Conservation (phyloP, 2,113 vertebrate species). For the Platichthys flesus region DNA sequence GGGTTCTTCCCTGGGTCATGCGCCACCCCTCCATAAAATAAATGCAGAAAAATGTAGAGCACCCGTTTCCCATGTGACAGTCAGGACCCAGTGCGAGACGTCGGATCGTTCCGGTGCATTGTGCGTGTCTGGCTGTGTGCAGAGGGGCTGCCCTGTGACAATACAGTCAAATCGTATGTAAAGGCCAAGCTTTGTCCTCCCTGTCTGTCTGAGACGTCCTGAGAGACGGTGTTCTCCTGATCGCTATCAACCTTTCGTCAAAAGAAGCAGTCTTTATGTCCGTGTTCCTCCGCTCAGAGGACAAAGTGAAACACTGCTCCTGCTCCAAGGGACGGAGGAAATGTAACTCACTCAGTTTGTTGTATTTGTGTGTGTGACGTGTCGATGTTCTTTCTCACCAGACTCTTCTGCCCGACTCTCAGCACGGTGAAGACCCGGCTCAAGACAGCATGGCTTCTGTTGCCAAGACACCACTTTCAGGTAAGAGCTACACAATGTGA, state of each 20-base stretch:
- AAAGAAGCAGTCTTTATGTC: slow-evolving; percentile 7
- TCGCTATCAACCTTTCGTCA: slow-evolving; percentile 58
- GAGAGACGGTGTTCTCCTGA: slow-evolving; percentile 49
- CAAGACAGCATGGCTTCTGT: slow-evolving; percentile 74
- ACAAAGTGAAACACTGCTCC: too few relatives aligned
- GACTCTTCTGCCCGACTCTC: slow-evolving; percentile 67
- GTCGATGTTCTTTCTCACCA: slow-evolving; percentile 47
- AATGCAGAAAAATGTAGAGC: slow-evolving; percentile 22
- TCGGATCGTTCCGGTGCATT: slow-evolving; percentile 21
- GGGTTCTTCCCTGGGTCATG: too few relatives aligned
- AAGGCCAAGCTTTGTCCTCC: slow-evolving; percentile 74
- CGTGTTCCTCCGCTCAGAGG: too few relatives aligned
- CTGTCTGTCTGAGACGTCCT: slow-evolving; percentile 27
- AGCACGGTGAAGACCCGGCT: slow-evolving; percentile 62
- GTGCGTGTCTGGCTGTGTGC: slow-evolving; percentile 26
- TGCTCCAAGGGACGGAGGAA: slow-evolving; percentile 10
- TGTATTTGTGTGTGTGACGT: slow-evolving; percentile 27
- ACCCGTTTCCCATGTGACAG: slow-evolving; percentile 30
- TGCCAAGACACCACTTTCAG: slow-evolving; percentile 70
- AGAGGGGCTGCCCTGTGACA: slow-evolving; percentile 40
- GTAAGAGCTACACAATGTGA: slow-evolving; percentile 43
- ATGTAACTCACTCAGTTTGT: neutral
- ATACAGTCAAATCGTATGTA: slow-evolving; percentile 55
- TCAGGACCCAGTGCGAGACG: slow-evolving; percentile 5
- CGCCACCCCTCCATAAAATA: too few relatives aligned